Conservation (phyloP, 2,113 vertebrate genomes). For the Nerophis ophidion region DNA sequence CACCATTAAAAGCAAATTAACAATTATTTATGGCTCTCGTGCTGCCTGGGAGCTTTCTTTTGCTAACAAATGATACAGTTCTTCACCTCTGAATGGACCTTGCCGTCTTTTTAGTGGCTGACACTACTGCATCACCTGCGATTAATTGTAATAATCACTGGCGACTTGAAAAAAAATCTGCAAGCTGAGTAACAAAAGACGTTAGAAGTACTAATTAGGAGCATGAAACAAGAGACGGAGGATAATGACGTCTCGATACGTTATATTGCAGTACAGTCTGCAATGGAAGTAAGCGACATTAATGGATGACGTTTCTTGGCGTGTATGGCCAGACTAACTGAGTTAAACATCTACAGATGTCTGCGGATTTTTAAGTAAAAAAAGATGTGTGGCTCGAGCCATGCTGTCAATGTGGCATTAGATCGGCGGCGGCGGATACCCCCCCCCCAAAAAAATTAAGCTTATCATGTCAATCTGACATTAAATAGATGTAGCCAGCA, state of each 20-base stretch:
- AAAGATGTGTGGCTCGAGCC: conserved; percentile 24
- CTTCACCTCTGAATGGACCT: conserved; percentile 28
- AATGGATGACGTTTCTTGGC: conserved; percentile 8
- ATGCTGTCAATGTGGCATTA: conserved; percentile 12
- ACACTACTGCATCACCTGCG: conserved; percentile 1
- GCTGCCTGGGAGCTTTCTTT: conserved; percentile 19
- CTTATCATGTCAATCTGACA: not conserved
- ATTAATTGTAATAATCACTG: conserved; percentile 11
- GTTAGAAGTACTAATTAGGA: not conserved
- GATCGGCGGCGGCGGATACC: not conserved
- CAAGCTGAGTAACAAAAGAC: not conserved
- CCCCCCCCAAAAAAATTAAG: not conserved
- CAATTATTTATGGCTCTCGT: conserved; percentile 17
- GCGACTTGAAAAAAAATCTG: conserved; percentile 8
- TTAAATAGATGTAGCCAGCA: conserved; percentile 1
- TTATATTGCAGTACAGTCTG: not conserved
- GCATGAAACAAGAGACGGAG: not conserved
- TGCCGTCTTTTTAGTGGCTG: conserved; percentile 23
- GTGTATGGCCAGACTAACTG: conserved; percentile 4
- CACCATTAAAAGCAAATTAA: conserved; percentile 47
- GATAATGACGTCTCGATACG: not conserved
- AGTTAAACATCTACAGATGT: conserved; percentile 55
- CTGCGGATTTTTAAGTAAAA: conserved; percentile 16
- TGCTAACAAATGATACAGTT: conserved; percentile 44
- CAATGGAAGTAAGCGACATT: conserved; percentile 4